phyloP scores from a whole-genome alignment of 2,888 invertebrate genomes.

The Mylabris sibirica region DNA sequence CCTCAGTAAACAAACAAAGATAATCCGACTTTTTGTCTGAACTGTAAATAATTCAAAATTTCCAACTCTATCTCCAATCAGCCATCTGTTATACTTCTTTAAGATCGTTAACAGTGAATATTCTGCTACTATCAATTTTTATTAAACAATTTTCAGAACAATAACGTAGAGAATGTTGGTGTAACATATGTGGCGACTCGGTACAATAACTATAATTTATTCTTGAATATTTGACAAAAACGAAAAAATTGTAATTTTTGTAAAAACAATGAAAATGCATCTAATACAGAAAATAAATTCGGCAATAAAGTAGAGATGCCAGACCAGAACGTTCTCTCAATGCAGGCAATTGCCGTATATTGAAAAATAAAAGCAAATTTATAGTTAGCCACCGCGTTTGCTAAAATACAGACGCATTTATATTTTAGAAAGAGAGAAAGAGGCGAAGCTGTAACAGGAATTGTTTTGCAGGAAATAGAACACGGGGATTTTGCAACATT shows the following conservation, averaged over 20 bases:
- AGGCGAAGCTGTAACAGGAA: constrained; percentile 8
- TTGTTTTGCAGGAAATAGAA: constrained; percentile 26
- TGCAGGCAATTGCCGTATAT: constrained; percentile 44
- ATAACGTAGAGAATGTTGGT: not conserved
- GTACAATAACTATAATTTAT: constrained; percentile 4
- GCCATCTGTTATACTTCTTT: not conserved
- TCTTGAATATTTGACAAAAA: not conserved
- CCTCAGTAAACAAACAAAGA: constrained; percentile 29
- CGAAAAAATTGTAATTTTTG: not conserved
- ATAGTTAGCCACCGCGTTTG: constrained; percentile 32
- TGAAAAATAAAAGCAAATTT: constrained; percentile 46
- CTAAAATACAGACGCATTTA: constrained; percentile 12
- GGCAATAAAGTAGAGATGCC: constrained; percentile 25
- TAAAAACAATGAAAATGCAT: constrained; percentile 13
- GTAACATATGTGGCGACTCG: constrained; percentile 1
- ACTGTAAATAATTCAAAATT: constrained; percentile 12
- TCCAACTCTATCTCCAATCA: not conserved
- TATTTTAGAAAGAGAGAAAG: not conserved
- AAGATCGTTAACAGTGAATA: not conserved
- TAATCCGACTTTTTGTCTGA: constrained; percentile 30
- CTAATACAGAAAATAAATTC: constrained; percentile 15
- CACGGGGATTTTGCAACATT: constrained; percentile 14
- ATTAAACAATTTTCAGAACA: not conserved
- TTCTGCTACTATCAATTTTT: not conserved
- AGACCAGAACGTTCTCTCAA: constrained; percentile 23